phyloP scores from a whole-genome alignment of 2,113 vertebrate species.

The Alces alces region DNA sequence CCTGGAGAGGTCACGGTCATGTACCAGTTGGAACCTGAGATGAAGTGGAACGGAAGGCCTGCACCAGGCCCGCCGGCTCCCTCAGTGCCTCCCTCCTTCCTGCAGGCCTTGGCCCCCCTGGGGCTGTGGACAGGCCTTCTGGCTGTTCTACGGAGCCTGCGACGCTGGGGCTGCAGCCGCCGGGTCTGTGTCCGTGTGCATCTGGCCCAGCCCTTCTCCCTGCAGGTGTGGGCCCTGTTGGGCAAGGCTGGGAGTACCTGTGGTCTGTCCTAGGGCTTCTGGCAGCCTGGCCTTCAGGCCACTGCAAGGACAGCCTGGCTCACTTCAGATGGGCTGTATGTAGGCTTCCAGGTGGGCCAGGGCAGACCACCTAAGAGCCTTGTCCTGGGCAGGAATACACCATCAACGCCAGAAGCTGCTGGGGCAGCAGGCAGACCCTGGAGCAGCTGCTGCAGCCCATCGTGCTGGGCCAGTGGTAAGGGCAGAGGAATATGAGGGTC shows the following conservation, averaged over 20 bases:
- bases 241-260: background rate
- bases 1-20: background rate
- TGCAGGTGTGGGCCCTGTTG: constrained; percentile 81
- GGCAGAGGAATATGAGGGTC: background rate
- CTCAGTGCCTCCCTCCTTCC: background rate
- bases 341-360: background rate
- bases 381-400: constrained; percentile 82
- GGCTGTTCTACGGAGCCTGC: constrained; percentile 38
- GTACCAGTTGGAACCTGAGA: background rate
- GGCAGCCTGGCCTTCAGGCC: background rate
- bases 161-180: constrained; percentile 72
- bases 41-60: background rate
- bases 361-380: background rate
- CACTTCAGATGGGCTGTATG: background rate
- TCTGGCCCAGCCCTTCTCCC: constrained; percentile 90
- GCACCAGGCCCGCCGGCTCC: fast-evolving
- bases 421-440: constrained; percentile 72
- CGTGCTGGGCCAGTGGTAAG: constrained; percentile 84
- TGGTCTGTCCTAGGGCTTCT: background rate
- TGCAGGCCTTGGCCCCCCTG: constrained; percentile 5
- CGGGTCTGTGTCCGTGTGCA: constrained; percentile 82
- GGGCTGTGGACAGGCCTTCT: constrained; percentile 46
- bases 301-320: background rate
- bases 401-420: constrained; percentile 78
- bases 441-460: constrained; percentile 86